Evolutionary conservation across 2,797 vertebrate species (phyloP), one percentile per base, ranked within the genome.

Genomic region (Molossus alvarezi): DNA sequence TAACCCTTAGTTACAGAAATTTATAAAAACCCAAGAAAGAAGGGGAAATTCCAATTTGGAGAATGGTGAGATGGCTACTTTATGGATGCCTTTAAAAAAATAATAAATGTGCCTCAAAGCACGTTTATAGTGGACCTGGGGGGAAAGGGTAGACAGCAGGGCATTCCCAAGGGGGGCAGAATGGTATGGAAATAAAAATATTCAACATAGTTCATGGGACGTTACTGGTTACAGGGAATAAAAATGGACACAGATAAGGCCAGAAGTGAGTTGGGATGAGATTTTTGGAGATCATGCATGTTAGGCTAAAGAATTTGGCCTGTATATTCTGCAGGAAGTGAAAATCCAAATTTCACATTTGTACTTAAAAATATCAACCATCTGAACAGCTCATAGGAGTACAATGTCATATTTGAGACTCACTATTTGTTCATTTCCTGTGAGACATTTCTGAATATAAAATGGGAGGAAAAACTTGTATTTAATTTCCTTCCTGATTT

Each of bases 381-480:
- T 84, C 41, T 23, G 92, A 96, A 88, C 91, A 92, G 83, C 60
- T 67, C 91, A 87, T 8, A 87, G 75, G 91, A 94, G 67, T 76
- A 97, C 96, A 95, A 87, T 97, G 96, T 94, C 75, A 88, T 90
- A 86, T 91, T 95, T 58, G 72, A 95, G 91, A 96, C 94, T 89
- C 94, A 94, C 93, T 65, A 85, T 97, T 97, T 96, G 96, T 95
- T 95, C 95, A 96, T 97, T 98, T 97, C 97, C 97, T 97, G 95
- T 83, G 72, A 92, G 94, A 94, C 62, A 84, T 85, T 62, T 94
- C 95, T 95, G 94, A 96, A 96, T 97, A 92, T 96, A 97, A 97
- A 97, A 98, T 97, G 87, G 89, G 97, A 97, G 97, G 97, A 98
- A 98, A 87, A 96, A 93, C 95, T 97, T 97, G 95, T 93, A 67